A percentile compares a stretch with the other conserved stretches of the same genome.
Evolutionary conservation across 2,113 vertebrate genomes (phyloP).

Genomic region (Sturnira hondurensis): DNA sequence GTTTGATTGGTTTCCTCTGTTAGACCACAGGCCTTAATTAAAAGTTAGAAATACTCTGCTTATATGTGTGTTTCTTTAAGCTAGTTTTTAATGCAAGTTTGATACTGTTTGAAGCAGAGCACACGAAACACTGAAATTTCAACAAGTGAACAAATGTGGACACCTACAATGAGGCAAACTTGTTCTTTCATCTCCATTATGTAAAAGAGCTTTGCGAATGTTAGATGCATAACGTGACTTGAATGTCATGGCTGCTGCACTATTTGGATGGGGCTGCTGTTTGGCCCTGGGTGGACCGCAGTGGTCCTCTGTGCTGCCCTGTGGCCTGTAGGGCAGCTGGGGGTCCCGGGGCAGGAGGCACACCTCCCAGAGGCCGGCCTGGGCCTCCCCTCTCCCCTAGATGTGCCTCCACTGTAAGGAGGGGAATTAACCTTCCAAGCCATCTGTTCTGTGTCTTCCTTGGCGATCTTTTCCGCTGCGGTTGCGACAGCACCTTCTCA

Average conservation of each 20-base stretch:
- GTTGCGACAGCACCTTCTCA: neutral
- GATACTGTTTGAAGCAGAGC: neutral
- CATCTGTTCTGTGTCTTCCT: neutral
- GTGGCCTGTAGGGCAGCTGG: neutral
- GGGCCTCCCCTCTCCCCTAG: neutral
- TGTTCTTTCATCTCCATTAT: neutral
- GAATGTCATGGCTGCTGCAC: accelerated
- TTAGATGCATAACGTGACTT: neutral
- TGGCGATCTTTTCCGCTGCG: neutral
- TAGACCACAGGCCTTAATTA: constrained; percentile 34
- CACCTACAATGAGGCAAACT: neutral
- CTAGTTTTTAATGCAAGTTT: constrained; percentile 27
- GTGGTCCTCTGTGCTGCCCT: no score
- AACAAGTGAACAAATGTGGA: neutral
- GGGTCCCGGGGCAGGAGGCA: neutral
- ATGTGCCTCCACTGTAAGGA: neutral
- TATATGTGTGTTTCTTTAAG: constrained; percentile 19
- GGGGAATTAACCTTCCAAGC: neutral
- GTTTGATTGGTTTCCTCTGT: neutral
- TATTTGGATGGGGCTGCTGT: neutral
- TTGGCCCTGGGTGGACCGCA: neutral
- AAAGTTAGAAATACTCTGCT: constrained; percentile 21
- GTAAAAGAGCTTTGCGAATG: neutral
- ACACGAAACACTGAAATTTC: neutral
- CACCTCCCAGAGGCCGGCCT: accelerated